These are phyloP conservation scores for Zaprionus africanus DNA, from an alignment of 1,140 invertebrate genomes.

Conservation along the genomic window DNA sequence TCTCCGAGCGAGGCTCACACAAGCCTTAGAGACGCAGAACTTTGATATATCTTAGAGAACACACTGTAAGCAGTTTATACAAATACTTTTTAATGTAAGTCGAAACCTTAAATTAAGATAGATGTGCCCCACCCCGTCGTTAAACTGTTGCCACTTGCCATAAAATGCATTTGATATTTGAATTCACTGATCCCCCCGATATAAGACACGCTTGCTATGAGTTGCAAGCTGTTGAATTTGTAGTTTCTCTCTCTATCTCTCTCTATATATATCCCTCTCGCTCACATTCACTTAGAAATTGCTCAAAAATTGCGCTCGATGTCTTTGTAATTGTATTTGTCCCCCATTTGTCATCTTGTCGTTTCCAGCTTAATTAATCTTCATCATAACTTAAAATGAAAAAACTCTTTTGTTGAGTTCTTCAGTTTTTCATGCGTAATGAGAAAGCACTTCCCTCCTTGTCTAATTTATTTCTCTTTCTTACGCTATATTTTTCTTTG, in stretches of 20 bases:
- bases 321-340: neutral
- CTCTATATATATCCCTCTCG: neutral
- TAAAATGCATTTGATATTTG: neutral
- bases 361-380: neutral
- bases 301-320: neutral
- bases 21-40: constrained; percentile 2
- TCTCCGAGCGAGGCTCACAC: neutral
- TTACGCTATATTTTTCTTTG: constrained; percentile 46
- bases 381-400: neutral
- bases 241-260: neutral
- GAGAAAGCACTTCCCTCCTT: neutral
- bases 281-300: neutral
- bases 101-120: neutral
- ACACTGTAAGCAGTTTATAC: constrained; percentile 1
- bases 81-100: neutral
- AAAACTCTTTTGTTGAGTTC: neutral
- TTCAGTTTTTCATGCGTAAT: neutral
- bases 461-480: constrained; percentile 14
- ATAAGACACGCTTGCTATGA: neutral
- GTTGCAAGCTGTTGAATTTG: neutral
- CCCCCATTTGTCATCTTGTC: neutral
- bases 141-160: neutral
- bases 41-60: constrained; percentile 2
- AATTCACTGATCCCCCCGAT: neutral
- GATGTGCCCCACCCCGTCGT: neutral